phyloP scores from a whole-genome alignment of 2,888 invertebrate species.

The Drosophila kanekoi region DNA sequence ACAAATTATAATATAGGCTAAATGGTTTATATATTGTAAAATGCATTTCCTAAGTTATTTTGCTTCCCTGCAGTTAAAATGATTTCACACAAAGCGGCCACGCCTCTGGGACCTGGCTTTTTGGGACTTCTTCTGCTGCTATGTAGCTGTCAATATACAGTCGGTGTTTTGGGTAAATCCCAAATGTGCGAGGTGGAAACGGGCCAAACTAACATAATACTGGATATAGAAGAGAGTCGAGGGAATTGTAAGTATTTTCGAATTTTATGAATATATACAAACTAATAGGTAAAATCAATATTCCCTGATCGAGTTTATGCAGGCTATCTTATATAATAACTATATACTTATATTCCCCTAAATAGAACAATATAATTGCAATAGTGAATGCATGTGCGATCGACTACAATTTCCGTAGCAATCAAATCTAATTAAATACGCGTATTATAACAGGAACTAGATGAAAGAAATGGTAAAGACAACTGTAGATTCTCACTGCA shows the following conservation, averaged over 20 bases:
- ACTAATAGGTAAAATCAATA: not conserved
- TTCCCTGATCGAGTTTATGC: not conserved
- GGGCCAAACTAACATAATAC: constrained; percentile 94
- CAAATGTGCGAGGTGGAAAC: constrained; percentile 93
- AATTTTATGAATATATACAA: not conserved
- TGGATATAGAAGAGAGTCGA: constrained; percentile 95
- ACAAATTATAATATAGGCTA: not conserved
- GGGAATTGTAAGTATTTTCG: constrained; percentile 90
- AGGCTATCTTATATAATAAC: too few species aligned
- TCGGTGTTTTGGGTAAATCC: constrained; percentile 83
- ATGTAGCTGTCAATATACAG: constrained; percentile 64
- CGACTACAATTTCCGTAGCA: not conserved
- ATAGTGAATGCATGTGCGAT: not conserved
- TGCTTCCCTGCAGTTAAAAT: constrained; percentile 44
- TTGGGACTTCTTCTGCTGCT: constrained; percentile 66
- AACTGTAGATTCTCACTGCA: not conserved
- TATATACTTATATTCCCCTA: too few species aligned
- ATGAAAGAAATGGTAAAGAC: not conserved
- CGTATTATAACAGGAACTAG: not conserved
- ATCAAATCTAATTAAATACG: not conserved
- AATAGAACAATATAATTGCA: not conserved
- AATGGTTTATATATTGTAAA: not conserved
- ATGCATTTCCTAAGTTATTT: not conserved
- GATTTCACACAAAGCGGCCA: constrained; percentile 42
- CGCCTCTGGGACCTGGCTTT: constrained; percentile 39